Evolutionary conservation across 2,888 invertebrate species (phyloP), one percentile per base, ranked within the genome.

Genomic region (Tromatobia lineatoria): DNA sequence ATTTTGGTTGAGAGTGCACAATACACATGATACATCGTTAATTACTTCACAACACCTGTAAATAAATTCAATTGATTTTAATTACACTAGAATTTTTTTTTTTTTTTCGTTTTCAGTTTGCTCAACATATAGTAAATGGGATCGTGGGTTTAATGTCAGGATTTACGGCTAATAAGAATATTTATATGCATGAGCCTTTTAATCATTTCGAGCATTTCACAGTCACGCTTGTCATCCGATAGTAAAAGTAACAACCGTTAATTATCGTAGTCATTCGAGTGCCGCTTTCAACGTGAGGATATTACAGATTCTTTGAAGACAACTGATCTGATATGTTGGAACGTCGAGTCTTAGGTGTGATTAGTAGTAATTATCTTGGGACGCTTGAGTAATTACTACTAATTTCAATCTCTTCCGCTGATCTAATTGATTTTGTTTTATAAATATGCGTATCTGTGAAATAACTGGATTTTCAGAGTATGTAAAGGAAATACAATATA

Each of bases 381-480:
- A 78, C 59, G 77, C 82, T 45, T 74, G 73, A 20, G 38, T 76
- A 59, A 73, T 11, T 45, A 69, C 73, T 23, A 59, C 59, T 61
- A 18, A 78, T 78, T 78, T 82, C 38, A 74, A 78, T 82, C 59
- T 57, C 66, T 13, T 69, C n/a, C 15, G 47, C 52, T 59, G 54
- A 73, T 73, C 70, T 76, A 82, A 82, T 78, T 82, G 78, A 82
- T 78, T 82, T 82, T 59, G 59, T 73, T 73, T n/a, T 67, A 52
- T 38, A 57, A 42, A n/a, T 38, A 25, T 47, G 34, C 8, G 67
- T 73, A 47, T 10, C 69, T 29, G n/a, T 50, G 52, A 20, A 42
- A n/a, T n/a, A 73, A 78, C 73, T 73, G 77, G 61, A 69, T 25
- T 75, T 75, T 74, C 74, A 74, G 69, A 23, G 20, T 11, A 10